These are phyloP conservation scores for Liodrosophila aerea DNA, from an alignment of 2,888 invertebrate genomes.

Conservation along the genomic window DNA sequence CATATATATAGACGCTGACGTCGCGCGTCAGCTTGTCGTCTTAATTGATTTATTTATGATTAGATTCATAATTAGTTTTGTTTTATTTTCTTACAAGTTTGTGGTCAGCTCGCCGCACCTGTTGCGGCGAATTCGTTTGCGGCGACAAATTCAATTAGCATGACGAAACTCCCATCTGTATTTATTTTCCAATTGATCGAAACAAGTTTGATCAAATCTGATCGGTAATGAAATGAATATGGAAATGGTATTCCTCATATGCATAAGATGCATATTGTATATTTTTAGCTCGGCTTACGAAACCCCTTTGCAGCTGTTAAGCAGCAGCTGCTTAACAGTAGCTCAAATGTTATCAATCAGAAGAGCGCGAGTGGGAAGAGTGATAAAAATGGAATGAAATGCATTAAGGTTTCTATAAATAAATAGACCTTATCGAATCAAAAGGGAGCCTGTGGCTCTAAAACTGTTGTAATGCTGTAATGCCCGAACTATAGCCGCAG, in stretches of 20 bases:
- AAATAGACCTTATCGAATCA: conserved; percentile 65
- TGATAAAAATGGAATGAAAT: conserved; percentile 2
- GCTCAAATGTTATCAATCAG: conserved; percentile 43
- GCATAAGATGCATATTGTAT: conserved; percentile 11
- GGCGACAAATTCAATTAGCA: conserved; percentile 28
- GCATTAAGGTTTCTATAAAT: conserved; percentile 1
- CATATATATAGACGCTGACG: conserved; percentile 6
- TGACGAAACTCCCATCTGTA: conserved; percentile 24
- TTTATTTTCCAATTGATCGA: conserved; percentile 14
- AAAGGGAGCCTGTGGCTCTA: too few species aligned
- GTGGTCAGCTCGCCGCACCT: conserved; percentile 3
- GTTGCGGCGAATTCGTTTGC: conserved; percentile 1
- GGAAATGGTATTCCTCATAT: conserved; percentile 32
- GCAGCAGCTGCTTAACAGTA: conserved; percentile 7
- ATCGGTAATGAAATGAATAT: conserved; percentile 44
- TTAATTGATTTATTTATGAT: conserved; percentile 69
- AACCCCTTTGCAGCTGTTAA: conserved; percentile 27
- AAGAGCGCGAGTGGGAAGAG: conserved; percentile 1
- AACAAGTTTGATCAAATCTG: conserved; percentile 46
- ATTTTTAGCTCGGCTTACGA: conserved; percentile 45
- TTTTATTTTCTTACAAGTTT: conserved; percentile 36
- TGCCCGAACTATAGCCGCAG: too few species aligned
- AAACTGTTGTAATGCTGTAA: conserved; percentile 6
- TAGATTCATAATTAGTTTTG: conserved; percentile 55
- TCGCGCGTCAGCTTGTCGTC: conserved; percentile 28